Evolutionary conservation across 2,797 vertebrate genomes (phyloP).

Genomic region (Platyrinchus mystaceus): DNA sequence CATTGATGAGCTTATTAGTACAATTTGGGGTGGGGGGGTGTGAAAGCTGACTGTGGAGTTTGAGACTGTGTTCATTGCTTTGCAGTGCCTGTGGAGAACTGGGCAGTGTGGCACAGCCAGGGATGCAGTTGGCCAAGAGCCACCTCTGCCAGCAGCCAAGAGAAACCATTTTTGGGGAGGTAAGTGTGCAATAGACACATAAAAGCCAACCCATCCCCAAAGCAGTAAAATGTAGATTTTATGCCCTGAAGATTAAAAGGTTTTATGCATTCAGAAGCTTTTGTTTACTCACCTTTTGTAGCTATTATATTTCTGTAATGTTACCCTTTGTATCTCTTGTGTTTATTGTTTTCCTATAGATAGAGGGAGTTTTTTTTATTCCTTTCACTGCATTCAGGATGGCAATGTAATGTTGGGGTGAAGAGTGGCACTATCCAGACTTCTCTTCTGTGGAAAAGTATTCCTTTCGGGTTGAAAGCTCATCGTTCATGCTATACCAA

Average conservation of each 20-base stretch:
- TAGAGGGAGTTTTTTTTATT: not conserved
- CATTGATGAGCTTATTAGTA: not conserved
- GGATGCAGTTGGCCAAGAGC: not conserved
- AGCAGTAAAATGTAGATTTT: not conserved
- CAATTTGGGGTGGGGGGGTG: not conserved
- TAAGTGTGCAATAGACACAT: not conserved
- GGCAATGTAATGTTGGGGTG: not conserved
- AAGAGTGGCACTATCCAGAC: not conserved
- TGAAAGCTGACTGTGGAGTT: not conserved
- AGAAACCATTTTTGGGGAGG: not conserved
- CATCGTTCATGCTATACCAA: not conserved
- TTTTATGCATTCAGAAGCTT: not conserved
- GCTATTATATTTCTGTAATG: not conserved
- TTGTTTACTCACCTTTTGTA: not conserved
- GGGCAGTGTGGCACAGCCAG: not conserved
- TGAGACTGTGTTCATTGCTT: not conserved
- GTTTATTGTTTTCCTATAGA: not conserved
- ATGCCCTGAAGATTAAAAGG: not conserved
- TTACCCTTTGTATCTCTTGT: not conserved
- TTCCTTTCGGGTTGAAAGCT: not conserved
- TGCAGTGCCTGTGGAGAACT: not conserved
- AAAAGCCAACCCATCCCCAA: not conserved
- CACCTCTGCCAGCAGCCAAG: not conserved
- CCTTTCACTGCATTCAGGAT: not conserved
- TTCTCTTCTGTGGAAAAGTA: not conserved